phyloP scores from a whole-genome alignment of 2,113 vertebrate species.

The Trinectes maculatus region DNA sequence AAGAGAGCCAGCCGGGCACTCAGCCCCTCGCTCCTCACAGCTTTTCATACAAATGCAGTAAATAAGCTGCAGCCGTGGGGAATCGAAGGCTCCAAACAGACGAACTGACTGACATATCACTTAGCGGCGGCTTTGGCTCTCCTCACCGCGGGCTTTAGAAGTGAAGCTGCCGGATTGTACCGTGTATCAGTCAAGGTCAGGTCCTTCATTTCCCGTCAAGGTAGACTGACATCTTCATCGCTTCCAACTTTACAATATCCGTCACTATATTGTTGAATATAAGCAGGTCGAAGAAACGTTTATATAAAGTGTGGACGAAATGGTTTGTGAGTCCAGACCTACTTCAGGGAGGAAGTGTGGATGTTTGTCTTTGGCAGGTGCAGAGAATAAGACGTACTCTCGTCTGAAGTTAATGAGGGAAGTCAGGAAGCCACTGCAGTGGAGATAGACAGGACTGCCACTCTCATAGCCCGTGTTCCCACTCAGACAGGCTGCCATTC shows the following conservation, averaged over 20 bases:
- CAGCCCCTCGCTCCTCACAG: slow-evolving; percentile 67
- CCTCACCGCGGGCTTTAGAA: slow-evolving; percentile 68
- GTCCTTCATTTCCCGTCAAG: slow-evolving; percentile 55
- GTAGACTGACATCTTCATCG: slow-evolving; percentile 63
- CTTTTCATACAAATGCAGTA: slow-evolving; percentile 82
- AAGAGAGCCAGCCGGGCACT: slow-evolving; percentile 69
- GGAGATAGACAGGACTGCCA: slow-evolving; percentile 54
- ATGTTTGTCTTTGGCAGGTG: slow-evolving; percentile 14
- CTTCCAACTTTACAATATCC: slow-evolving; percentile 15
- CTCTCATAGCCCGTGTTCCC: slow-evolving; percentile 28
- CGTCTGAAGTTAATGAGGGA: slow-evolving; percentile 42
- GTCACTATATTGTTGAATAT: slow-evolving; percentile 25
- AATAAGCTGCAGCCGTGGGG: slow-evolving; percentile 79
- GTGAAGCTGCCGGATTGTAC: slow-evolving; percentile 53
- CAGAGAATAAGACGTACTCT: slow-evolving; percentile 29
- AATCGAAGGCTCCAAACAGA: slow-evolving; percentile 78
- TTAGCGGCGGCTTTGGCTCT: slow-evolving; percentile 76
- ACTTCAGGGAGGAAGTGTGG: neutral
- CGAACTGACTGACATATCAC: slow-evolving; percentile 77
- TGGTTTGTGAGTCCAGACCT: neutral
- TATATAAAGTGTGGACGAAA: too few relatives aligned
- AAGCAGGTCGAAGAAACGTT: neutral
- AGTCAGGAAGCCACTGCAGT: slow-evolving; percentile 38
- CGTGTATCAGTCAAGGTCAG: slow-evolving; percentile 40
- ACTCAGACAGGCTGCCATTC: slow-evolving; percentile 65